These are phyloP conservation scores for Drosophila seguyi DNA, from an alignment of 1,140 invertebrate genomes.

Conservation along the genomic window DNA sequence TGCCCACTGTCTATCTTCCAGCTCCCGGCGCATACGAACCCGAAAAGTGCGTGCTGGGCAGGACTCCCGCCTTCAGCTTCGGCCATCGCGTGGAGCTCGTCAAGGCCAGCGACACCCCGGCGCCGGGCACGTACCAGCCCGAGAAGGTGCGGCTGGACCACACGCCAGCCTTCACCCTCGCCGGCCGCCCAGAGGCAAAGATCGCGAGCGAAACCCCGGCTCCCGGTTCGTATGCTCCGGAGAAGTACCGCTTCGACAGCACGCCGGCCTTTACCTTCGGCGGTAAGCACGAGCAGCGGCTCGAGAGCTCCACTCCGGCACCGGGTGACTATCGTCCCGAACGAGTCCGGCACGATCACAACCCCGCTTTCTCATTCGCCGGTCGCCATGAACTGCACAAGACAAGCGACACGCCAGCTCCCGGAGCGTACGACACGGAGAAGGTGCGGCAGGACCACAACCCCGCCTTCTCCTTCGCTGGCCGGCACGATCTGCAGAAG, in stretches of 20 bases:
- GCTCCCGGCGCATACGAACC: conserved; percentile 92
- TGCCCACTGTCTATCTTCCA: conserved; percentile 77
- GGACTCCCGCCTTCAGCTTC: conserved; percentile 87
- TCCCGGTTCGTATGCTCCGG: conserved; percentile 88
- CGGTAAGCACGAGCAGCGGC: conserved; percentile 86
- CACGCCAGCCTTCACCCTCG: conserved; percentile 87
- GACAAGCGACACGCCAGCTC: conserved; percentile 86
- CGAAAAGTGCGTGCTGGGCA: conserved; percentile 89
- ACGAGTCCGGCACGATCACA: conserved; percentile 85
- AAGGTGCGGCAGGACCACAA: conserved; percentile 88
- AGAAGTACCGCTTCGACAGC: conserved; percentile 87
- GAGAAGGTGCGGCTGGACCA: conserved; percentile 88
- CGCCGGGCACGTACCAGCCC: conserved; percentile 88
- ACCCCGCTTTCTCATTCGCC: conserved; percentile 86
- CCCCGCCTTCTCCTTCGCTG: conserved; percentile 86
- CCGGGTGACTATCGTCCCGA: conserved; percentile 92
- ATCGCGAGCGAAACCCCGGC: conserved; percentile 87
- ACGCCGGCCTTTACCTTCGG: conserved; percentile 87
- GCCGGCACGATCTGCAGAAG: conserved; percentile 86
- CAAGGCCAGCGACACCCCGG: conserved; percentile 88
- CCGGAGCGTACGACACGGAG: conserved; percentile 87
- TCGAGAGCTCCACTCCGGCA: conserved; percentile 90
- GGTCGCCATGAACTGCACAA: conserved; percentile 86
- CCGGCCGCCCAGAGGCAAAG: conserved; percentile 86
- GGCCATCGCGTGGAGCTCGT: conserved; percentile 86